Base-by-base conservation (phyloP, 1,140 invertebrate species). In the Saxidomus purpurata region DNA sequence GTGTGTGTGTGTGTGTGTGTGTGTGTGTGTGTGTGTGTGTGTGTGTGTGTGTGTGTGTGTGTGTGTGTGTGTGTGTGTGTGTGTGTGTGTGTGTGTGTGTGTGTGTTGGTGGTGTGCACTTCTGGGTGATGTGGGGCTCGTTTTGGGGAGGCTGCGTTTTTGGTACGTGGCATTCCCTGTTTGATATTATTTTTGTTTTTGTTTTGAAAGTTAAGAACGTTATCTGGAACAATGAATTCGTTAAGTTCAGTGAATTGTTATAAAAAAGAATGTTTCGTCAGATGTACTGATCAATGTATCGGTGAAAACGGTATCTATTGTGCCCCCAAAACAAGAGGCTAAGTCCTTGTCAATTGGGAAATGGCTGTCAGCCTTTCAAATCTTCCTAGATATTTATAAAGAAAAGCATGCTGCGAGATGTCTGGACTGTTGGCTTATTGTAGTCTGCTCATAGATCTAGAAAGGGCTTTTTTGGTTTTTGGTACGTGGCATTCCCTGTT, bases 341-440 rank as follows among this genome's bases (percentile, higher is more conserved):
- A 76, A 43, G 25, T n/a, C 36, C 9, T 49, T 76, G 43, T 40
- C 71, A 11, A 76, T 76, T 38, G 43, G 43, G 2, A 9, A 25
- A 28, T 76, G 71, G 71, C n/a, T 76, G 15, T 40, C 38, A 17
- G 71, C 71, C 4, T 76, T 76, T 31, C 36, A 40, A 25, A 43
- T 76, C 22, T 76, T 43, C 22, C 19, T 76, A 2, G 71, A 76
- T 25, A 43, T 76, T n/a, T 76, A 40, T 40, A 49, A n/a, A 22
- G n/a, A 25, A 43, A 49, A 40, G n/a, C 43, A 76, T 31, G 1
- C 71, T n/a, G 71, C 31, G 3, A 38, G 34, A 25, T 76, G 2
- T 76, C 71, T 40, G 34, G 36, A 40, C n/a, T 76, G 19, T 76
- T 76, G 71, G 34, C 71, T 19, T 76, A 76, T 76, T 43, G 36